phyloP scores from a whole-genome alignment of 53 echinoderm and acorn worm species.

The Patiria pectinifera region DNA sequence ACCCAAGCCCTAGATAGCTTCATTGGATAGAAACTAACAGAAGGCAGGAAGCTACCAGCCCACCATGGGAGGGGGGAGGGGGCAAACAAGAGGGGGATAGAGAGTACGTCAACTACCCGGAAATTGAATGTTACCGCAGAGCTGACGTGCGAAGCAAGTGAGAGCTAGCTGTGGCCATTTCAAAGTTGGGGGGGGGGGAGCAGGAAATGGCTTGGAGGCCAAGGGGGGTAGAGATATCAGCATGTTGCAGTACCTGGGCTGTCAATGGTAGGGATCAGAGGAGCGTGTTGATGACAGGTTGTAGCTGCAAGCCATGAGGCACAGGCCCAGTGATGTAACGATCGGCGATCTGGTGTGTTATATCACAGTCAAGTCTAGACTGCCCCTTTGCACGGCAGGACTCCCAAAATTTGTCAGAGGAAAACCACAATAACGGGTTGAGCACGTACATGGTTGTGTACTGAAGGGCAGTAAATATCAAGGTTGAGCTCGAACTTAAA shows the following conservation, averaged over 20 bases:
- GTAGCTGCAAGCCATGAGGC: constrained; percentile 16
- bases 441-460: background rate
- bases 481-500: background rate
- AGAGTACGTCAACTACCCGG: constrained; percentile 46
- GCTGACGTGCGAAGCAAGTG: constrained; percentile 65
- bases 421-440: constrained; percentile 10
- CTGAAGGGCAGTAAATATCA: constrained; percentile 11
- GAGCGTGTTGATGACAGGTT: constrained; percentile 31
- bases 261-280: constrained; percentile 22
- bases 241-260: constrained; percentile 52
- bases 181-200: constrained; percentile 17
- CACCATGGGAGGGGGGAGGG: background rate
- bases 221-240: constrained; percentile 52
- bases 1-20: constrained; percentile 24
- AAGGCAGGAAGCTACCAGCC: constrained; percentile 17
- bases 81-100: background rate
- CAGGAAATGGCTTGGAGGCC: constrained; percentile 36
- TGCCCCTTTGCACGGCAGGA: background rate
- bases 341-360: constrained; percentile 28
- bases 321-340: constrained; percentile 36
- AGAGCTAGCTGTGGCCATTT: constrained; percentile 46
- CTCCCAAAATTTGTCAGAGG: constrained; percentile 12
- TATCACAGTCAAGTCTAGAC: constrained; percentile 13
- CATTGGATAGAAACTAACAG: constrained; percentile 29
- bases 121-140: constrained; percentile 76